Evolutionary conservation across 2,113 vertebrate species (phyloP), one percentile per base, ranked within the genome.

Genomic region (Amphilophus citrinellus): DNA sequence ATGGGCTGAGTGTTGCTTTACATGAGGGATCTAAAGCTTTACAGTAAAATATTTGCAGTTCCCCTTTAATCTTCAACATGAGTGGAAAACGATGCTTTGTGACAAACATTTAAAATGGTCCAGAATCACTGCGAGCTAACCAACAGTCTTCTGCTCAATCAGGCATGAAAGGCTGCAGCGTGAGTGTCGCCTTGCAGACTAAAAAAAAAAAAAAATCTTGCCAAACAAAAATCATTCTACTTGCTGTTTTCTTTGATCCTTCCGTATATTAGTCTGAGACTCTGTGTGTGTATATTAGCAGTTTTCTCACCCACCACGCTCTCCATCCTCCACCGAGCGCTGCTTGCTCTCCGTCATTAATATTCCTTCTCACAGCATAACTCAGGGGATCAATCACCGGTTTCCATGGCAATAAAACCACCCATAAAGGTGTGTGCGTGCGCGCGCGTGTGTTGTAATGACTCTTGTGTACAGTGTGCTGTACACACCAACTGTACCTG

Each of bases 321-420:
- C 78, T 73, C 65, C 84, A 71, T 76, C 87, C 80, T 79, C 77
- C 27, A 63, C 24, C 14, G 22, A 65, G 27, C 3, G 17, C 86
- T 7, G 22, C 79, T 68, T 63, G 82, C 71, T 82, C 77, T n/a
- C 84, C 0, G 39, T 60, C 91, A 85, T 91, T 90, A 87, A 91
- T 91, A 91, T 91, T 94, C 87, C 65, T 76, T 66, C 82, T 87
- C 68, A 3, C 83, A 77, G 77, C 88, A 91, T 91, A 94, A 93
- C 92, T 89, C 86, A 18, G 87, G 87, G 91, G 92, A 95, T 95
- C 94, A 94, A 89, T 95, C 93, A 90, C 63, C 18, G 85, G 96
- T 96, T 95, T 35, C 94, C 93, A 94, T 93, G 89, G 92, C 77
- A 71, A 94, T 84, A 56, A 86, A 91, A 87, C 87, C 91, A 86